Evolutionary conservation across 2,113 vertebrate species (phyloP), one percentile per base, ranked within the genome.

Genomic region (Mus spicilegus): DNA sequence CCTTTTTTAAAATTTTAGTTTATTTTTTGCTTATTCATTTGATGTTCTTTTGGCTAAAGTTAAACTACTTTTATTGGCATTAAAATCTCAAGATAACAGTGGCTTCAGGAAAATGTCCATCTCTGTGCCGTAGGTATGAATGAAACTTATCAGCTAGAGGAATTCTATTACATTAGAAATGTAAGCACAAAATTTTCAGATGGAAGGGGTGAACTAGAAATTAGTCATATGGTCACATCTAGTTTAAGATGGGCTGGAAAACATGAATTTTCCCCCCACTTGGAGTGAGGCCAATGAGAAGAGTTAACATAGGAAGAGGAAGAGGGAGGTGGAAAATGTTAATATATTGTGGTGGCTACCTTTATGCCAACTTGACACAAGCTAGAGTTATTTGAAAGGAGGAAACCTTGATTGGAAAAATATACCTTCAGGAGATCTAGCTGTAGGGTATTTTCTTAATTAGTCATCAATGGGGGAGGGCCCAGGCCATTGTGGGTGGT

Each of bases 41-140:
- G 90, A 78, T 89, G 76, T 86, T 96, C 20, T 39, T 92, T 93
- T 86, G 46, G 7, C 85, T 93, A 39, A 16, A 87, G 92, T 7
- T 86, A 77, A 76, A 22, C 84, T 96, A 92, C 28, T 1, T 80
- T 73, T 33, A 93, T 26, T 70, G 56, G 87, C 1, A 89, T 13
- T 73, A 72, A 91, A 36, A 76, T 77, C 0, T 49, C 51, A 86
- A 81, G 73, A 87, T 54, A 70, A 54, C 26, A 89, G 33, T 76
- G 54, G 0, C 3, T 93, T 86, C 63, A 92, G 46, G 58, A 90
- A 80, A 75, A 46, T 49, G 36, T 65, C 58, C 54, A 33, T 70
- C 93, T 96, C 42, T 94, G 9, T 93, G 22, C 81, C 7, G 30
- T 5, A 1, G 28, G 5, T 91, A 33, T 78, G n/a, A 67, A 93